phyloP scores from a whole-genome alignment of 2,797 vertebrate species.

The Manis crassicaudata region DNA sequence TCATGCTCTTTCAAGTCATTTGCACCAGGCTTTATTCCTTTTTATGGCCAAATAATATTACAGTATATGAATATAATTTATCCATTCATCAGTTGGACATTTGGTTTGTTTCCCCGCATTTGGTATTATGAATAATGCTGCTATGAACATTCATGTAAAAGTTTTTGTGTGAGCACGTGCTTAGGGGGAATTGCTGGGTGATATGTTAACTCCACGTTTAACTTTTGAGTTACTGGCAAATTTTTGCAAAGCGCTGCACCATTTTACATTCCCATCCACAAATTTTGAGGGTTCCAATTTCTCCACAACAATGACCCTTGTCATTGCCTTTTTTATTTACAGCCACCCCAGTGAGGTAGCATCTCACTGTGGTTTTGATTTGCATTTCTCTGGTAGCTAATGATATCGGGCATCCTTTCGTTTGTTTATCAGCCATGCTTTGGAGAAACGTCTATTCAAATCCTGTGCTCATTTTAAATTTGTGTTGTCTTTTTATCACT shows the following conservation, averaged over 20 bases:
- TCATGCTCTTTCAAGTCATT: neutral
- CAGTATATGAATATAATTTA: neutral
- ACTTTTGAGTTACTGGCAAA: neutral
- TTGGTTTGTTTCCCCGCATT: neutral
- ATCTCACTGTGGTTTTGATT: neutral
- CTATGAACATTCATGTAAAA: neutral
- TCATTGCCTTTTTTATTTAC: neutral
- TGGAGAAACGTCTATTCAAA: neutral
- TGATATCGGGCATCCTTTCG: neutral
- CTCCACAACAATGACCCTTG: neutral
- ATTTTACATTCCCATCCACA: neutral
- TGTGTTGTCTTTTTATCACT: neutral
- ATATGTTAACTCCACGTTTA: neutral
- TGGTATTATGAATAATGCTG: neutral
- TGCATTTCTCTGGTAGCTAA: neutral
- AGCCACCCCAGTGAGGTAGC: neutral
- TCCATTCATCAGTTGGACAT: neutral
- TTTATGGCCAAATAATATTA: neutral
- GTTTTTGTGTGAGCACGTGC: neutral
- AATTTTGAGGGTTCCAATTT: neutral
- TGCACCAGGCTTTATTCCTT: neutral
- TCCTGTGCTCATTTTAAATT: neutral
- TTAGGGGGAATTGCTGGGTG: neutral
- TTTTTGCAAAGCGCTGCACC: neutral
- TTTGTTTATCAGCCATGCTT: neutral